Base-by-base conservation (phyloP, 2,888 invertebrate species). In the Drepana falcataria region DNA sequence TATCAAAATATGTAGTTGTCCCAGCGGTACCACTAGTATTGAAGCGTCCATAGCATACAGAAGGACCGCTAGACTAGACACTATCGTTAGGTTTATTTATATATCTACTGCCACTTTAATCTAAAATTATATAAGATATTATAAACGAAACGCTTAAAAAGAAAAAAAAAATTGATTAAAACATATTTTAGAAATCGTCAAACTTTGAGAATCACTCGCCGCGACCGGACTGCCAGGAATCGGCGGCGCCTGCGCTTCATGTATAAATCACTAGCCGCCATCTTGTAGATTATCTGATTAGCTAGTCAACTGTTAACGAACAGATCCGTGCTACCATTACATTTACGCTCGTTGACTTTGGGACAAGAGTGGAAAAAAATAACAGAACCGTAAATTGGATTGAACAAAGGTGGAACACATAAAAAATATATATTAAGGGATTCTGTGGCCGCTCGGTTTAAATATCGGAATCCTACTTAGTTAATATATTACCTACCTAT, bases 201-300 rank as follows among this genome's bases (percentile, higher is more conserved):
- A 73, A 83, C 66, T 85, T 86, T 83, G 84, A 76, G 76, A 68
- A 70, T 55, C 80, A 55, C 60, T 68, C 66, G 61, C 64, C 63
- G 66, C 68, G 65, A 44, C 44, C 71, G 71, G 65, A 61, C 67
- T 65, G 69, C 65, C 69, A 70, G 66, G 63, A 71, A 69, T 69
- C 66, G 65, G 71, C 82, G 86, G 87, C 86, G 87, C 85, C 84
- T 81, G 80, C 70, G 72, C 77, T 69, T 78, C 80, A 62, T 68
- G 72, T 77, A 85, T 82, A 85, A 87, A 85, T 85, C 83, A 83
- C 78, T 60, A 66, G 63, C 78, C 75, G 80, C 79, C 85, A 81
- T 85, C 79, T 84, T 83, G 75, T 75, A 84, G 83, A 86, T 87
- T 78, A 83, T 72, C 76, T 78, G 86, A 87, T 87, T 85, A 87